Evolutionary conservation across 2,888 invertebrate species (phyloP), one percentile per base, ranked within the genome.

Genomic region (Oegoconia quadripuncta): DNA sequence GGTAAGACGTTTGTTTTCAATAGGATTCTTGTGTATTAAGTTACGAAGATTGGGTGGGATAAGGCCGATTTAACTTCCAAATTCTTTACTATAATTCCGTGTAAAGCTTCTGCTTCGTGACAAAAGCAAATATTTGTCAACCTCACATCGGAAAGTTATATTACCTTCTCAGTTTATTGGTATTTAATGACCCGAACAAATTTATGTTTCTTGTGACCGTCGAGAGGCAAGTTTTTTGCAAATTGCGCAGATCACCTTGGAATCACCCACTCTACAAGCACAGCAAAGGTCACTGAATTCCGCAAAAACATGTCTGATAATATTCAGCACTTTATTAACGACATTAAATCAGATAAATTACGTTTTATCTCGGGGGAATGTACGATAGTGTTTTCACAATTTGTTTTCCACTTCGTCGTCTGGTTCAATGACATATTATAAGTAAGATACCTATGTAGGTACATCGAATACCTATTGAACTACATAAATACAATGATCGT

Each of bases 121-220:
- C 25, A 25, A n/a, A 11, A 3, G 27, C 27, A 1, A 11, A 11
- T 6, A 3, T 27, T 1, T 11, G n/a, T 4, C 12, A 14, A 7
- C 4, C 15, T 3, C 15, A 15, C 15, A 14, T 14, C 8, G 3
- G 18, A 30, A 30, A 30, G 17, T 17, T 15, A 2, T 29, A 37
- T 62, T 59, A 69, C 73, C 74, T 79, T 76, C 68, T 64, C 38
- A 66, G 71, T 68, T 71, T 74, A 64, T 68, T 73, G 73, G 62
- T 73, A 75, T 76, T 80, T 72, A 56, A 45, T 60, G 60, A 64
- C 60, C 62, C 55, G 56, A 50, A 48, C 52, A 50, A 52, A 55
- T 58, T 44, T 55, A 59, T 58, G 48, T 55, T 53, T 54, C 55
- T 54, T 54, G 40, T 39, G 34, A 46, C 31, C 47, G 53, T 52